Percentiles rank a stretch among this genome's conserved stretches.
Conservation (phyloP, 1,140 invertebrate genomes). For the Oryzaephilus surinamensis region DNA sequence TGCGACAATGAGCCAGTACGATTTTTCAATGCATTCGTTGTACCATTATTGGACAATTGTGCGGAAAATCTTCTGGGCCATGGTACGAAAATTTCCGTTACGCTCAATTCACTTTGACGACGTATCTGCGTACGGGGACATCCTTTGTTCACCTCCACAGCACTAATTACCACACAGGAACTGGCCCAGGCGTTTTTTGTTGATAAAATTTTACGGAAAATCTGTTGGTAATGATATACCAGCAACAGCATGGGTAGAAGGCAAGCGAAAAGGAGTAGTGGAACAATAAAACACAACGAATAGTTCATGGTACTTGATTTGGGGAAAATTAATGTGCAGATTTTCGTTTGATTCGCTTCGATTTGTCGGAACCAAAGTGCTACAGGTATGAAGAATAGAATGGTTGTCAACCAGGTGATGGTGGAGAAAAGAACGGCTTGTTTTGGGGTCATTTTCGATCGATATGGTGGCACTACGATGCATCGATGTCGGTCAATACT, state of each 20-base stretch:
- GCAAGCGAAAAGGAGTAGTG: constrained; percentile 41
- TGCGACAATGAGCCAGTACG: constrained; percentile 40
- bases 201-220: constrained; percentile 45
- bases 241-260: constrained; percentile 45
- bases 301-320: constrained; percentile 37
- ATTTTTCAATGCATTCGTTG: constrained; percentile 19
- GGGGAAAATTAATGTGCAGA: constrained; percentile 49
- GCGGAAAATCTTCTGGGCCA: constrained; percentile 40
- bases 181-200: constrained; percentile 42
- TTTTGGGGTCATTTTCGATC: constrained; percentile 40
- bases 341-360: constrained; percentile 23
- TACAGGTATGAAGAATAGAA: constrained; percentile 42
- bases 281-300: constrained; percentile 45
- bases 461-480: constrained; percentile 45
- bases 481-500: constrained; percentile 48
- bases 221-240: constrained; percentile 46
- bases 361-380: constrained; percentile 43
- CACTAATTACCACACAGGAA: constrained; percentile 38
- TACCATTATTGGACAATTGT: constrained; percentile 14
- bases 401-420: constrained; percentile 41
- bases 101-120: constrained; percentile 40
- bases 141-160: constrained; percentile 19
- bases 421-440: constrained; percentile 37
- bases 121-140: constrained; percentile 22
- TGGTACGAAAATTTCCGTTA: constrained; percentile 39